Conservation (phyloP, 23 tunicate genomes). For the Styela plicata region DNA sequence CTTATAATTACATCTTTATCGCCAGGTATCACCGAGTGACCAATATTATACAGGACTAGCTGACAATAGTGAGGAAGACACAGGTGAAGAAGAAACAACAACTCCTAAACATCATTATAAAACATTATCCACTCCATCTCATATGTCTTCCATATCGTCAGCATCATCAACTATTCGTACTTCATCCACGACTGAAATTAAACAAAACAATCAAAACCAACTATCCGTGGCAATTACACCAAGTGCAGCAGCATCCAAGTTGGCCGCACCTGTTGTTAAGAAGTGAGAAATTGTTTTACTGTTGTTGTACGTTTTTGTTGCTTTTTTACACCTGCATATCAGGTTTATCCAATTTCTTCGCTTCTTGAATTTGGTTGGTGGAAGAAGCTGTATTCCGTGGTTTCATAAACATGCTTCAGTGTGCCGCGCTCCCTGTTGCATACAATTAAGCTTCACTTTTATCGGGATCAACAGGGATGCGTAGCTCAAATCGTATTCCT, state of each 20-base stretch:
- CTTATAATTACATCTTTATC: too few species aligned
- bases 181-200: conserved; percentile 2
- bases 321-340: too few species aligned
- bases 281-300: neutral
- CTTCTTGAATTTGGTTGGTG: too few species aligned
- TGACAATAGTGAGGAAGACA: conserved; percentile 61
- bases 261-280: neutral
- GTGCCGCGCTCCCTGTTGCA: too few species aligned
- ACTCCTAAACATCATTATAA: neutral
- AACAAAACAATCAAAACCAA: conserved; percentile 1
- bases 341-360: too few species aligned
- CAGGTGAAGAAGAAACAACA: conserved; percentile 55
- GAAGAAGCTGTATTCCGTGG: too few species aligned
- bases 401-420: too few species aligned
- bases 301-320: too few species aligned
- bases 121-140: neutral
- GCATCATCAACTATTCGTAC: too few species aligned
- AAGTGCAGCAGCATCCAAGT: neutral
- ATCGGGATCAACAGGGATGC: too few species aligned
- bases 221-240: conserved; percentile 13
- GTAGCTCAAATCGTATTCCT: too few species aligned
- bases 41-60: conserved; percentile 26
- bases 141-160: conserved; percentile 25
- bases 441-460: too few species aligned
- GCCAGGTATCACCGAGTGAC: conserved; percentile 23